Evolutionary conservation across 2,888 invertebrate species (phyloP), one percentile per base, ranked within the genome.

Genomic region (Acanthosoma haemorrhoidale): DNA sequence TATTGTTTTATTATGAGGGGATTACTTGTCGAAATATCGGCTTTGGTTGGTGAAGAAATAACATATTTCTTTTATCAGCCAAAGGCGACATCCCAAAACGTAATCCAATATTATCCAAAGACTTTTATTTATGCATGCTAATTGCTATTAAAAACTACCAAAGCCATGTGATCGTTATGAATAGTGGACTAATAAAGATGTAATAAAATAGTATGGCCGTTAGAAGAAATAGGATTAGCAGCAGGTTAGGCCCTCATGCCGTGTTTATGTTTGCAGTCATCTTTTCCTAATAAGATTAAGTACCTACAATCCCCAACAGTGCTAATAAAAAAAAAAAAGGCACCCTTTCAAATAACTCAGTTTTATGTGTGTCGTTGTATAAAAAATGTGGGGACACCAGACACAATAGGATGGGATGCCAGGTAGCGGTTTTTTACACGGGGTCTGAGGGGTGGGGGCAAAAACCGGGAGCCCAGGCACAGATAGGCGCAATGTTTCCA

Each of bases 401-500:
- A 2, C 4, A 61, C 61, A 61, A 61, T 61, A 38, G 61, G 61
- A 61, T 36, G 61, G 60, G 1, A 9, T n/a, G 21, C 34, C 61
- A 61, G 61, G 61, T 61, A 61, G 59, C 59, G 13, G 60, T 60
- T 60, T 60, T 59, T 60, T 60, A 34, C 18, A 13, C 41, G 34
- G 36, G 36, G 61, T 36, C 32, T 34, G 36, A 61, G 36, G 21
- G 34, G 34, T 21, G 32, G 16, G 11, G 59, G 25, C 51, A 51
- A 51, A 51, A 51, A 51, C n/a, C 51, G 25, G 64, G 64, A 18
- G 32, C n/a, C 15, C 34, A 18, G 31, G 25, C 21, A 1, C 39
- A 41, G 39, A 41, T 39, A 64, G 64, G 64, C 64, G 64, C 41
- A 64, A 64, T 64, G 64, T 64, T 64, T 64, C 64, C 38, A 64